Evolutionary conservation across 2,888 invertebrate genomes (phyloP), one percentile per base, ranked within the genome.

Genomic region (Acleris emargana): DNA sequence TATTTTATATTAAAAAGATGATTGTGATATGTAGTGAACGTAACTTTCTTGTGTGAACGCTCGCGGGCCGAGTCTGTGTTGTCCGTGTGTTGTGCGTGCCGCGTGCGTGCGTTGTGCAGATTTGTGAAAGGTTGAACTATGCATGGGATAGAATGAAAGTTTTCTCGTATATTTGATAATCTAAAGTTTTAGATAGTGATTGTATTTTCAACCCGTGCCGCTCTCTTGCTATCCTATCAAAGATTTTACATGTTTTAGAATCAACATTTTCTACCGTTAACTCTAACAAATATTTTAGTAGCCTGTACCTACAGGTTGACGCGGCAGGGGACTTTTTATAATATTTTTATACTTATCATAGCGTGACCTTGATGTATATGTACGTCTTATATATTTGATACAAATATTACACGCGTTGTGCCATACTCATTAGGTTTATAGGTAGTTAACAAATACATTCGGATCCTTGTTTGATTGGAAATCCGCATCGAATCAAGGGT

Each of bases 341-440:
- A 25, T n/a, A 11, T 17, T 22, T 22, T 16, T 25, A 57, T 11
- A 57, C 25, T 43, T 57, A 57, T 54, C 38, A 7, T n/a, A 25
- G 49, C 18, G 51, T 62, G 45, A 42, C 58, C n/a, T 49, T 16
- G 52, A 17, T 28, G 32, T 51, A 25, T 25, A 20, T 18, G 52
- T n/a, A 52, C 25, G 64, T 38, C 58, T 64, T 45, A 28, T 59
- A 64, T 54, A 64, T 64, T 59, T 54, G 54, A 38, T 55, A 57
- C 52, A 58, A 45, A 32, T 28, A 18, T 28, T 47, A 32, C 38
- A 51, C 38, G 58, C 50, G 59, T 60, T 64, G 64, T 64, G 64
- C 64, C 64, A 64, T 64, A 64, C 59, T 64, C 64, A 64, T 20
- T 64, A 64, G 64, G 42, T 50, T 64, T 25, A 51, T 55, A 53